phyloP scores from a whole-genome alignment of 1,140 invertebrate species.

The Thaumetopoea pityocampa region DNA sequence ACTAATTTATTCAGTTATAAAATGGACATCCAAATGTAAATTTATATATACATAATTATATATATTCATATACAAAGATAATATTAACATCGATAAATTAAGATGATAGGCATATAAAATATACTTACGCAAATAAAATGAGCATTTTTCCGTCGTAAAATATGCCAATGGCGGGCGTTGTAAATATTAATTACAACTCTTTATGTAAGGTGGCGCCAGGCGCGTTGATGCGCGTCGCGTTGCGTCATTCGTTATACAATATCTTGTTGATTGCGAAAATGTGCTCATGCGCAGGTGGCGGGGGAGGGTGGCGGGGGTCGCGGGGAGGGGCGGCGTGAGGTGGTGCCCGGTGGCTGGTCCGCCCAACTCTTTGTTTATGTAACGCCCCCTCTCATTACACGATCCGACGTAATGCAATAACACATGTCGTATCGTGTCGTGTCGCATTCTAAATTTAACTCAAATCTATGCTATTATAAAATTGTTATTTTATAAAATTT shows the following conservation, averaged over 20 bases:
- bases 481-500: no score
- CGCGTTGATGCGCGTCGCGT: conserved; percentile 4
- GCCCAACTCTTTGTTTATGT: conserved; percentile 70
- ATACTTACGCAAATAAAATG: background rate
- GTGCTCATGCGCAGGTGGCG: conserved; percentile 43
- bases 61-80: no score
- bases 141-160: background rate
- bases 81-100: no score
- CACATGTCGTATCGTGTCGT: background rate
- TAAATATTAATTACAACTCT: conserved; percentile 8
- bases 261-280: conserved; percentile 45
- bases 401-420: conserved; percentile 26
- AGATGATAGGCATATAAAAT: background rate
- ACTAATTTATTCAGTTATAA: no score
- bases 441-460: no score
- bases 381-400: conserved; percentile 63
- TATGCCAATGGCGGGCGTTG: background rate
- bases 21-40: no score
- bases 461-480: no score
- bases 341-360: conserved; percentile 56
- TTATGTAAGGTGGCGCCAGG: conserved; percentile 19
- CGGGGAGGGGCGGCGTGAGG: conserved; percentile 37
- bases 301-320: conserved; percentile 22
- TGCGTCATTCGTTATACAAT: conserved; percentile 15
- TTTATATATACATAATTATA: no score